A percentile compares a stretch with the other conserved stretches of the same genome.
Evolutionary conservation across 2,113 vertebrate genomes (phyloP).

Genomic region (Coptodon rendalli): DNA sequence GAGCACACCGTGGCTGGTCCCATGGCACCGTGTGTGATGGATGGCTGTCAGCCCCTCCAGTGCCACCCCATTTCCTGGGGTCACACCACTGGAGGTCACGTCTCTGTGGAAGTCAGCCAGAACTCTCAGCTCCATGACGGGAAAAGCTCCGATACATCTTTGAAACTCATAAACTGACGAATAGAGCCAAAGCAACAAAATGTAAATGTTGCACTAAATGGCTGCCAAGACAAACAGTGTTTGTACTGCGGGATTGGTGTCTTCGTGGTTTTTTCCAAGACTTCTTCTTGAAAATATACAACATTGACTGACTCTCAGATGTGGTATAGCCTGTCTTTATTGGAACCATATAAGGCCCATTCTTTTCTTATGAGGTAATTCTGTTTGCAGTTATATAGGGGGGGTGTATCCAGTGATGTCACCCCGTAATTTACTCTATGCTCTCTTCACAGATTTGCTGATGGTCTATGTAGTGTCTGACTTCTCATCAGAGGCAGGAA

Average conservation of each 20-base stretch:
- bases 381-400: slow-evolving; percentile 22
- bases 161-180: slow-evolving; percentile 26
- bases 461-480: slow-evolving; percentile 5
- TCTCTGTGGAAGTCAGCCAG: slow-evolving; percentile 20
- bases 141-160: slow-evolving; percentile 27
- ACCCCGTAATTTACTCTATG: neutral
- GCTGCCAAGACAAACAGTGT: slow-evolving; percentile 39
- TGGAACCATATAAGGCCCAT: neutral
- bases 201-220: slow-evolving; percentile 25
- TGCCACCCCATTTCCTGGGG: slow-evolving; percentile 30
- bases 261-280: neutral
- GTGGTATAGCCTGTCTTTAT: slow-evolving; percentile 34
- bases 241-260: slow-evolving; percentile 8
- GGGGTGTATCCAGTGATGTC: slow-evolving; percentile 28
- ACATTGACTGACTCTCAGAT: slow-evolving; percentile 16
- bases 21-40: slow-evolving; percentile 16
- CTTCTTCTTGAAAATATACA: slow-evolving; percentile 8
- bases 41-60: slow-evolving; percentile 26
- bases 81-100: slow-evolving; percentile 24
- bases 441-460: neutral
- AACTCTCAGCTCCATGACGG: slow-evolving; percentile 17
- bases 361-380: slow-evolving; percentile 32
- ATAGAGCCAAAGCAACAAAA: slow-evolving; percentile 30
- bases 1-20: neutral
- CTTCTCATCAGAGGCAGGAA: neutral